phyloP scores from a whole-genome alignment of 2,797 vertebrate species.

The Tachyglossus aculeatus region DNA sequence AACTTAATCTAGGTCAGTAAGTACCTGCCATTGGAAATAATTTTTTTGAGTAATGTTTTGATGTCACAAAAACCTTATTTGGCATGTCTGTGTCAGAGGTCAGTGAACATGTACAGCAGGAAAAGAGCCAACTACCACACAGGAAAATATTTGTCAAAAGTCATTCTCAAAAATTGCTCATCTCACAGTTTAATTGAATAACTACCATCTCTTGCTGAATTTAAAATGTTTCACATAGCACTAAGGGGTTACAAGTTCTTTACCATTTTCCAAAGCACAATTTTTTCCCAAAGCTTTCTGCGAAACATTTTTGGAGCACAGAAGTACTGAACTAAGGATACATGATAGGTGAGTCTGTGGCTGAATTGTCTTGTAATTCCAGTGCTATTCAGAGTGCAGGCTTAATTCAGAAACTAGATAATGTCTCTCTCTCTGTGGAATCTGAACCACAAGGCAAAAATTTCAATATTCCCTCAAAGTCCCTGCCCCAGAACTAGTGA shows the following conservation, averaged over 20 bases:
- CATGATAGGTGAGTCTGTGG: too few species aligned
- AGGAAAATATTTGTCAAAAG: conserved; percentile 24
- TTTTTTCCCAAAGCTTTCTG: background rate
- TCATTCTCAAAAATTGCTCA: conserved; percentile 1
- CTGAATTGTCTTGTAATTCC: too few species aligned
- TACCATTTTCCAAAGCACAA: background rate
- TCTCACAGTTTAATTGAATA: background rate
- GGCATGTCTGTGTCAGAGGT: conserved; percentile 50
- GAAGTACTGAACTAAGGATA: too few species aligned
- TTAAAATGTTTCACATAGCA: background rate
- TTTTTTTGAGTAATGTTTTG: conserved; percentile 71
- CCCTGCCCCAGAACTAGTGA: too few species aligned
- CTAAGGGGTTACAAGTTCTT: background rate
- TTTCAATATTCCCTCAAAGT: too few species aligned
- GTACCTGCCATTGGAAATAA: conserved; percentile 68
- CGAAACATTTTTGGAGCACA: too few species aligned
- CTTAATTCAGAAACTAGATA: too few species aligned
- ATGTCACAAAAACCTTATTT: conserved; percentile 56
- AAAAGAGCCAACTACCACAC: conserved; percentile 29
- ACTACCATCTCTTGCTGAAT: fast-evolving
- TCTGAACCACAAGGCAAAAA: too few species aligned
- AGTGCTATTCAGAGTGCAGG: too few species aligned
- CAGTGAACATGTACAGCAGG: background rate
- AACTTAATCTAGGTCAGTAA: conserved; percentile 68
- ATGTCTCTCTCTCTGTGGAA: too few species aligned